phyloP scores from a whole-genome alignment of 2,797 vertebrate genomes.

The Pipistrellus kuhlii region DNA sequence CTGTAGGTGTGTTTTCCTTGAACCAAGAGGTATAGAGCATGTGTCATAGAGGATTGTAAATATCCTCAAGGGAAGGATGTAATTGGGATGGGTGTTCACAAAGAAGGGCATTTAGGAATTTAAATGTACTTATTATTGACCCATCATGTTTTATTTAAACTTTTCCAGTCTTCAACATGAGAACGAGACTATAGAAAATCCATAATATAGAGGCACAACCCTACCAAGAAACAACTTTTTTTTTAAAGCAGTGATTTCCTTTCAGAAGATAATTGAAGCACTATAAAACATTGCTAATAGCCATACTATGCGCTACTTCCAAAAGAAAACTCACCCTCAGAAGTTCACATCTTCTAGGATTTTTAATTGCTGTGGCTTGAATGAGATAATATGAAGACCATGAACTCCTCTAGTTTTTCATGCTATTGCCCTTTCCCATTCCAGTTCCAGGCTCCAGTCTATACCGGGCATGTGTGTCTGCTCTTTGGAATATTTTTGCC shows the following conservation, averaged over 20 bases:
- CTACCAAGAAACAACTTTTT: neutral
- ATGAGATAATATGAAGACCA: neutral
- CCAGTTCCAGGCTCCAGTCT: neutral
- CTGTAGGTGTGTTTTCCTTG: slow-evolving; percentile 85
- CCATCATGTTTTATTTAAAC: slow-evolving; percentile 43
- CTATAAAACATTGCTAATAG: slow-evolving; percentile 28
- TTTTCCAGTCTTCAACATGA: slow-evolving; percentile 42
- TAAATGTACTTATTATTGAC: slow-evolving; percentile 16
- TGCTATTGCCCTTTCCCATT: neutral
- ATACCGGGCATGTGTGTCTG: neutral
- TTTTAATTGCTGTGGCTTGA: slow-evolving; percentile 38
- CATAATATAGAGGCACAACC: neutral
- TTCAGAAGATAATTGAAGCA: neutral
- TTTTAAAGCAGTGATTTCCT: neutral
- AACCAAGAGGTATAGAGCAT: slow-evolving; percentile 75
- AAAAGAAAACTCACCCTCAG: neutral
- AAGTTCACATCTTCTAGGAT: slow-evolving; percentile 34
- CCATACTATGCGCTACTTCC: neutral
- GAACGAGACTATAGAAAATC: neutral
- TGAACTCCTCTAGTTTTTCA: neutral
- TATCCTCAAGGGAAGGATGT: slow-evolving; percentile 79
- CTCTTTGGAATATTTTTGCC: neutral
- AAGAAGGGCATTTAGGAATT: slow-evolving; percentile 51
- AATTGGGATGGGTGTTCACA: slow-evolving; percentile 54
- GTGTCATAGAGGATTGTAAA: slow-evolving; percentile 75